These are phyloP conservation scores for Fulica atra DNA, from an alignment of 2,113 vertebrate species.

Conservation along the genomic window DNA sequence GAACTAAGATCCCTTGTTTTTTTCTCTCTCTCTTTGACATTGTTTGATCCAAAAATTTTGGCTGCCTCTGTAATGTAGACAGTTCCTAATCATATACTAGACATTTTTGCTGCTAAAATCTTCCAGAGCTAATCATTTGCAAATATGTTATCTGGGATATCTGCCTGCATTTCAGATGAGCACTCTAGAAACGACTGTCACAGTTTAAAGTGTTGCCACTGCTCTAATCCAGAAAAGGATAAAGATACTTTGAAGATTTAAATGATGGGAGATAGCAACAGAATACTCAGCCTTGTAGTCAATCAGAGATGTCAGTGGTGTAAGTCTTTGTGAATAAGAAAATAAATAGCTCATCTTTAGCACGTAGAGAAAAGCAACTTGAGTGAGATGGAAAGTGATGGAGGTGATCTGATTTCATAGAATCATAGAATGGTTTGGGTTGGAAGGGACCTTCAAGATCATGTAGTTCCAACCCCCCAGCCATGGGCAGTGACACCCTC, in stretches of 20 bases:
- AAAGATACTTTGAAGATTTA: slow-evolving; percentile 40
- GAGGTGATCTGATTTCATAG: background rate
- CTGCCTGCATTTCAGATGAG: slow-evolving; percentile 44
- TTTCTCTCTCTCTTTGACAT: background rate
- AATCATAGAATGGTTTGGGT: too few relatives aligned
- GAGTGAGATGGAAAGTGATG: background rate
- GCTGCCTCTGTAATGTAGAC: background rate
- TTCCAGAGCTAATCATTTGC: slow-evolving; percentile 41
- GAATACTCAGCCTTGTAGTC: slow-evolving; percentile 13
- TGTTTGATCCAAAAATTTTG: slow-evolving; percentile 28
- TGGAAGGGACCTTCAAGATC: too few relatives aligned
- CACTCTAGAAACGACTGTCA: slow-evolving; percentile 40
- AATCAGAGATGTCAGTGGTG: background rate
- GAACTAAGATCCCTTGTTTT: background rate
- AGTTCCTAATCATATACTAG: background rate
- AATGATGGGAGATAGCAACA: slow-evolving; percentile 14
- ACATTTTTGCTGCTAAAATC: background rate
- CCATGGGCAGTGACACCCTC: too few relatives aligned
- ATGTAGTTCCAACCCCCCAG: too few relatives aligned
- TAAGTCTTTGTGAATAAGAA: background rate
- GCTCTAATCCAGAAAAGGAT: slow-evolving; percentile 41
- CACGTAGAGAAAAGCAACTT: background rate
- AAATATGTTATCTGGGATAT: slow-evolving; percentile 32
- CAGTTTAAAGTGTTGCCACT: slow-evolving; percentile 19
- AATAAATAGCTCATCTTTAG: slow-evolving; percentile 10